Evolutionary conservation across 2,797 vertebrate species (phyloP).

Genomic region (Scolopax bukidnonensis): DNA sequence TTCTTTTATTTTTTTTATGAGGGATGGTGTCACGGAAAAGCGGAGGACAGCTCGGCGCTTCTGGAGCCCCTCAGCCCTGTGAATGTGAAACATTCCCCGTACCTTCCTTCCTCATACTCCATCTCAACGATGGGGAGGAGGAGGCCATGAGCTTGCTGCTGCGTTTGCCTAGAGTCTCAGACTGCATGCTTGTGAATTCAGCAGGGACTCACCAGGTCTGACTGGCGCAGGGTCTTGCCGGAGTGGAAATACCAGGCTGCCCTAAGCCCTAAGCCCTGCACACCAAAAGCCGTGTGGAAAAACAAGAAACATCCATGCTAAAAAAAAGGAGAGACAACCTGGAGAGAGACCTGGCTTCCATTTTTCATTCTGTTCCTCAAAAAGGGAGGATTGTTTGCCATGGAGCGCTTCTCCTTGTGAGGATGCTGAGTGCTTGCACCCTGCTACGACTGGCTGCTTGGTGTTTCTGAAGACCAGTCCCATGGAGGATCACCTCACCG

Average conservation of each 20-base stretch:
- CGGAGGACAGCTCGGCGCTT: background rate
- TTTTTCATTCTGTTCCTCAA: background rate
- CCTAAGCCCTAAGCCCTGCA: background rate
- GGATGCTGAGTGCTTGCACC: background rate
- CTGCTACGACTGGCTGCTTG: background rate
- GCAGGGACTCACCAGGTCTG: background rate
- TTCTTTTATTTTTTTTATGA: background rate
- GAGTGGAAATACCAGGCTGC: background rate
- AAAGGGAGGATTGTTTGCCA: background rate
- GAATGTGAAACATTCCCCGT: background rate
- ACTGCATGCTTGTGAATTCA: background rate
- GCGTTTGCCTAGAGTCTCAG: background rate
- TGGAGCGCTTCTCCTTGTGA: background rate
- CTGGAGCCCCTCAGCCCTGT: background rate
- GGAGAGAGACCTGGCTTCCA: background rate
- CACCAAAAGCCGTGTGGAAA: background rate
- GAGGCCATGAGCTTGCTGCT: background rate
- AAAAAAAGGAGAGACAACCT: background rate
- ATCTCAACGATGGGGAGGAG: background rate
- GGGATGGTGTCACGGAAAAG: accelerated
- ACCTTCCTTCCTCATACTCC: background rate
- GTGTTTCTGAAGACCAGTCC: background rate
- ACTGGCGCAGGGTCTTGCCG: background rate
- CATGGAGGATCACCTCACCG: background rate
- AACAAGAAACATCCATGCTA: background rate